A percentile compares a stretch with the other conserved stretches of the same genome.
These are phyloP conservation scores for Buphagus erythrorhynchus DNA, from an alignment of 2,797 vertebrate genomes.

Conservation along the genomic window DNA sequence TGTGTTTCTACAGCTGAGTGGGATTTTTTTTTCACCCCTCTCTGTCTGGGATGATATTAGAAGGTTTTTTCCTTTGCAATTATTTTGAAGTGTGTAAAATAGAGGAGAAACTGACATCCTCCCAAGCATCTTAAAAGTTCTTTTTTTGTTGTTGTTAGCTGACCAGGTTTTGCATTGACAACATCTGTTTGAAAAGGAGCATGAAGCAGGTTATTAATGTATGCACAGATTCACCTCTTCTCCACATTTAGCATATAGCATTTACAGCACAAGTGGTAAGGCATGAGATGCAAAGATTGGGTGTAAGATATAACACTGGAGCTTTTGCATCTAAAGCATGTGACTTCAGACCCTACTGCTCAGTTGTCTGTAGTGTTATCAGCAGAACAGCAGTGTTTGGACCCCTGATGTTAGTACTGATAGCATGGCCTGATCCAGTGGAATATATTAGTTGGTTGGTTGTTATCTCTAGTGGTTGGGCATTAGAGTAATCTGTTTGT, in stretches of 20 bases:
- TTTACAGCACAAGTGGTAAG: not conserved
- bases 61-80: not conserved
- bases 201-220: not conserved
- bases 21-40: accelerated
- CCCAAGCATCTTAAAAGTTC: not conserved
- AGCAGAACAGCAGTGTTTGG: not conserved
- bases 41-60: not conserved
- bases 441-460: not conserved
- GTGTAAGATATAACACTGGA: not conserved
- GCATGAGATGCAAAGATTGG: not conserved
- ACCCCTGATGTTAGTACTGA: not conserved
- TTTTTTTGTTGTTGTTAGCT: not conserved
- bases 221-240: not conserved
- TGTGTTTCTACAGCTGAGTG: not conserved
- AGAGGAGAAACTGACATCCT: not conserved
- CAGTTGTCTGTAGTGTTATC: not conserved
- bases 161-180: not conserved
- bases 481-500: not conserved
- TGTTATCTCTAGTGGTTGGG: not conserved
- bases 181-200: not conserved
- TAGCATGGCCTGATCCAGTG: not conserved
- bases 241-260: not conserved
- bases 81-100: not conserved
- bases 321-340: not conserved
- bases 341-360: not conserved